A percentile compares a stretch with the other conserved stretches of the same genome.
These are phyloP conservation scores for Cromileptes altivelis DNA, from an alignment of 2,113 vertebrate genomes.

Conservation along the genomic window DNA sequence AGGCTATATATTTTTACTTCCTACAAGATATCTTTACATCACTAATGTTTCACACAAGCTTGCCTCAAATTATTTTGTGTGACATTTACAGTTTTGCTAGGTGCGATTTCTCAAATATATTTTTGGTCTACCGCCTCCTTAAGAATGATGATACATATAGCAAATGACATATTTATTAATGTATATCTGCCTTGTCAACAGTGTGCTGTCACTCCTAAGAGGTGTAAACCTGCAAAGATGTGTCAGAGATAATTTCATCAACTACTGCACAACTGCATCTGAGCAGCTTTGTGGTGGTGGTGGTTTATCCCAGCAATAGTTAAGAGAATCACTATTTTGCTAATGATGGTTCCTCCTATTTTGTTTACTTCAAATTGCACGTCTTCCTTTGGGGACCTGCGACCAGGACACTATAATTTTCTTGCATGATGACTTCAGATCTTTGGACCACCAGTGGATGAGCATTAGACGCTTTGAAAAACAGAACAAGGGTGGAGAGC, in stretches of 20 bases:
- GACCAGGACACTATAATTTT: conserved; percentile 7
- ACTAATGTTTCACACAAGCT: not conserved
- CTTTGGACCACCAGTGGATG: conserved; percentile 23
- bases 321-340: not conserved
- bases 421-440: conserved; percentile 22
- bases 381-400: not conserved
- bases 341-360: conserved; percentile 1
- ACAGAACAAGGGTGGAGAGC: conserved; percentile 30
- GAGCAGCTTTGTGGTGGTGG: not conserved
- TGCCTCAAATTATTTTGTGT: not conserved
- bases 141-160: not conserved
- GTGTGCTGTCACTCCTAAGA: not conserved
- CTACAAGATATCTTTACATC: not conserved
- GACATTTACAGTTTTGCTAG: not conserved
- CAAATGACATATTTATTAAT: not conserved
- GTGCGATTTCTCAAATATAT: not conserved
- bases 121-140: not conserved
- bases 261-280: not conserved
- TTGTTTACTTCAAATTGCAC: conserved; percentile 46
- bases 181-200: not conserved
- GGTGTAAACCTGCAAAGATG: not conserved
- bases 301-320: not conserved
- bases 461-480: conserved; percentile 43
- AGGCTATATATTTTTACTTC: not conserved
- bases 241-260: not conserved